Evolutionary conservation across 1,140 invertebrate species (phyloP), one percentile per base, ranked within the genome.

Genomic region (Panagrolaimus sp.): DNA sequence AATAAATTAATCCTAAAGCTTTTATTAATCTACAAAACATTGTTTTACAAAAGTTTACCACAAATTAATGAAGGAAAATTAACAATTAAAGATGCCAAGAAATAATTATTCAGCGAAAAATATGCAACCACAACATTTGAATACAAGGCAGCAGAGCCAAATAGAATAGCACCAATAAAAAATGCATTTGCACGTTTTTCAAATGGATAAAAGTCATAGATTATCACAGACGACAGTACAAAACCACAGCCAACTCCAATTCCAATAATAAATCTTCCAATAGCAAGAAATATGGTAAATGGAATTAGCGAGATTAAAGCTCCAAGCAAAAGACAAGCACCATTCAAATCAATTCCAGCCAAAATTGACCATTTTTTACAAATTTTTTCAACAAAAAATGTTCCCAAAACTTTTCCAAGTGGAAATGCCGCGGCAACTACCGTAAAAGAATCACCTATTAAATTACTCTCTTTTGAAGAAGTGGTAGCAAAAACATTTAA

Each of bases 111-210:
- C 20, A 25, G 11, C 1, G 51, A 20, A 57, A 57, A 20, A 13
- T 25, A 27, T 25, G 20, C 51, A 5, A 57, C 51, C 4, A 20
- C 20, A 16, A 57, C 20, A 27, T 57, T 57, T 20, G 51, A 57
- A 57, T 57, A 57, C 1, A 57, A 16, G 1, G 51, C 51, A 0
- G 51, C 51, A 9, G 20, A 20, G n/a, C 51, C 51, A 16, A 57
- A 57, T 11, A 57, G 20, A 11, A 57, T 57, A 8, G 51, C 51
- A 25, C 51, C 51, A 57, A 57, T 57, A 16, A 57, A 57, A 57
- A 57, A 57, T 57, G 51, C 51, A 1, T 20, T 25, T 57, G 51
- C 20, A 20, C 51, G 51, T 57, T 57, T 57, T 25, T 57, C 51
- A 5, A 57, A 57, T 57, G 51, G 27, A 20, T 57, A 57, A 25